Evolutionary conservation across 2,888 invertebrate species (phyloP).

Genomic region (Elaeidobius kamerunicus): DNA sequence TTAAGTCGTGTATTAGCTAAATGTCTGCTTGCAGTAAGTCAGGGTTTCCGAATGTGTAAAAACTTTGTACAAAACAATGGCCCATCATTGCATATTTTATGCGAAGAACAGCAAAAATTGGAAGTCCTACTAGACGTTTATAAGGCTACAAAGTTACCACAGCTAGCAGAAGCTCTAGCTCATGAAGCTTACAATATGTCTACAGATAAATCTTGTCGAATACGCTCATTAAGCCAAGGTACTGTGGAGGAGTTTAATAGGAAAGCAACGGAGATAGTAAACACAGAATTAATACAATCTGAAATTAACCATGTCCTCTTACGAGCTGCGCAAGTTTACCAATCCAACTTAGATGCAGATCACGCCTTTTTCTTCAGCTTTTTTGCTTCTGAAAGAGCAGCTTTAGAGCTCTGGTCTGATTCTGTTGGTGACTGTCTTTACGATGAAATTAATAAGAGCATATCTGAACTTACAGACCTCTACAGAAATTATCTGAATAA

Average conservation of each 20-base stretch:
- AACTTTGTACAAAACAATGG: constrained; percentile 38
- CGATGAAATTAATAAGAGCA: constrained; percentile 68
- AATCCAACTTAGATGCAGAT: constrained; percentile 53
- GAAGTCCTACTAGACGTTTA: constrained; percentile 50
- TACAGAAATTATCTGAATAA: constrained; percentile 64
- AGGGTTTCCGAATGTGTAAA: constrained; percentile 49
- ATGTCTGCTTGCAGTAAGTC: constrained; percentile 50
- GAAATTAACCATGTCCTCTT: constrained; percentile 73
- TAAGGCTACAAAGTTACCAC: constrained; percentile 66
- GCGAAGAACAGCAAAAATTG: constrained; percentile 41
- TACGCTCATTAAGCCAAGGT: constrained; percentile 57
- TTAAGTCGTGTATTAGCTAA: constrained; percentile 74
- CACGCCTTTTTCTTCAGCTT: constrained; percentile 59
- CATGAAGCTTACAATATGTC: constrained; percentile 58
- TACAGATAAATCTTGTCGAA: constrained; percentile 51
- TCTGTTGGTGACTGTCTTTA: constrained; percentile 69
- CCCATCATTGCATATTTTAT: constrained; percentile 38
- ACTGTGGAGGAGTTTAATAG: constrained; percentile 73
- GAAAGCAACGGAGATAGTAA: constrained; percentile 71
- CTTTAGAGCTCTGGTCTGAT: constrained; percentile 72
- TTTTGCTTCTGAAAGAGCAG: constrained; percentile 65
- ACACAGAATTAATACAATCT: constrained; percentile 71
- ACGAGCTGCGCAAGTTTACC: constrained; percentile 68
- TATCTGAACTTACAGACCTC: constrained; percentile 63
- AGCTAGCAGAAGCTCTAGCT: constrained; percentile 68